Percentiles rank a stretch among this genome's conserved stretches.
Conservation (phyloP, 2,113 vertebrate genomes). For the Talpa occidentalis region DNA sequence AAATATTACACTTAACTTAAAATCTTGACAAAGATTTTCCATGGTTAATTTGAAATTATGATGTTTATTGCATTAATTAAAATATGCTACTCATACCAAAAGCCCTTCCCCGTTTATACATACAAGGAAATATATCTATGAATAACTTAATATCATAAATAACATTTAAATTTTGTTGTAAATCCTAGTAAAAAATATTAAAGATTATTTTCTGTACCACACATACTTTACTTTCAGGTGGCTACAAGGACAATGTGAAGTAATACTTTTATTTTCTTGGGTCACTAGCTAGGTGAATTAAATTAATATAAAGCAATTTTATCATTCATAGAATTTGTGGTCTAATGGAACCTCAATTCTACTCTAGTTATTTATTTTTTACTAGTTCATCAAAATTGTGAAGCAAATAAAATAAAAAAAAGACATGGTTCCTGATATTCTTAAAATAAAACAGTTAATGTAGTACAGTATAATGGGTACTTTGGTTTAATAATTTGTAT, state of each 20-base stretch:
- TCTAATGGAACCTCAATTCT: background rate
- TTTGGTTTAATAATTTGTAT: background rate
- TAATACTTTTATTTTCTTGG: background rate
- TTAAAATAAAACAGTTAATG: background rate
- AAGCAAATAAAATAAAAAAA: background rate
- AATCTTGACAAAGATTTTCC: background rate
- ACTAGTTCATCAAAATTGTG: background rate
- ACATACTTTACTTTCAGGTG: background rate
- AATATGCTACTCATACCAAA: background rate
- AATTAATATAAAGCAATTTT: background rate
- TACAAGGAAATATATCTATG: background rate
- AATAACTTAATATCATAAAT: background rate
- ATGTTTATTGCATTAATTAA: background rate
- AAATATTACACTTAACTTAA: background rate
- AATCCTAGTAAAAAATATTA: background rate
- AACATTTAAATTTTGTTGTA: background rate
- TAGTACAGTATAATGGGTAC: background rate
- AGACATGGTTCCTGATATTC: background rate
- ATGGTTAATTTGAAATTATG: background rate
- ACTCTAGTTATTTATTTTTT: background rate
- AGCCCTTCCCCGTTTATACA: background rate
- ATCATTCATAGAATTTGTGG: background rate
- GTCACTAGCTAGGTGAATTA: background rate
- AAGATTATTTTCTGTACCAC: background rate
- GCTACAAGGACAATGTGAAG: background rate